phyloP scores from a whole-genome alignment of 2,113 vertebrate species.

The Brachypteracias leptosomus region DNA sequence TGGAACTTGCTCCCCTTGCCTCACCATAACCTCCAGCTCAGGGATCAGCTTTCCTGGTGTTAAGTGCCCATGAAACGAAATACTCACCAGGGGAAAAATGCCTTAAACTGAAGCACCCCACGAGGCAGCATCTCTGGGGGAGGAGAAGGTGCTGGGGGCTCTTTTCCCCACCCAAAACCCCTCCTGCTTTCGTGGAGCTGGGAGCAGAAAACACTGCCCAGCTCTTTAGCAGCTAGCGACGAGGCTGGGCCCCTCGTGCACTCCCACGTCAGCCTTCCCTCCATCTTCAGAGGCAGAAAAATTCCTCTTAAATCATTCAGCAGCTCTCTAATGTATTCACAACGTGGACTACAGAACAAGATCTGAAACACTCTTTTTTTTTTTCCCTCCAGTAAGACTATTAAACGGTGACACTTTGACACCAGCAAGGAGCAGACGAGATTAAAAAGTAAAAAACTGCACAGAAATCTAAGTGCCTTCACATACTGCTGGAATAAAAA shows the following conservation, averaged over 20 bases:
- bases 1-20: background rate
- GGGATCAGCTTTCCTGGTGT: background rate
- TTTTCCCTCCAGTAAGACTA: background rate
- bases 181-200: background rate
- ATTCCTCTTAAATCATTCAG: slow-evolving; percentile 57
- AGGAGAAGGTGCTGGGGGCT: background rate
- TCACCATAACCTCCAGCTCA: rapidly evolving
- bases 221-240: background rate
- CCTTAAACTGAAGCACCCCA: rapidly evolving
- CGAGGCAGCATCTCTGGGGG: rapidly evolving
- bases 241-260: background rate
- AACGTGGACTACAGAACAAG: slow-evolving; percentile 24
- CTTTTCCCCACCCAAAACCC: background rate
- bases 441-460: slow-evolving; percentile 61
- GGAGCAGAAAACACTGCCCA: background rate
- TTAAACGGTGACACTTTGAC: slow-evolving; percentile 58
- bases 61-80: background rate
- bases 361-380: slow-evolving; percentile 33
- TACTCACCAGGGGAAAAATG: background rate
- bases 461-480: slow-evolving; percentile 47
- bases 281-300: slow-evolving; percentile 11
- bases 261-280: background rate
- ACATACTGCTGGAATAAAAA: slow-evolving; percentile 26
- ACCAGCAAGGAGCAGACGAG: slow-evolving; percentile 52
- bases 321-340: slow-evolving; percentile 29